Base-by-base conservation (phyloP, 2,888 invertebrate genomes). In the Amphimallon solstitiale region DNA sequence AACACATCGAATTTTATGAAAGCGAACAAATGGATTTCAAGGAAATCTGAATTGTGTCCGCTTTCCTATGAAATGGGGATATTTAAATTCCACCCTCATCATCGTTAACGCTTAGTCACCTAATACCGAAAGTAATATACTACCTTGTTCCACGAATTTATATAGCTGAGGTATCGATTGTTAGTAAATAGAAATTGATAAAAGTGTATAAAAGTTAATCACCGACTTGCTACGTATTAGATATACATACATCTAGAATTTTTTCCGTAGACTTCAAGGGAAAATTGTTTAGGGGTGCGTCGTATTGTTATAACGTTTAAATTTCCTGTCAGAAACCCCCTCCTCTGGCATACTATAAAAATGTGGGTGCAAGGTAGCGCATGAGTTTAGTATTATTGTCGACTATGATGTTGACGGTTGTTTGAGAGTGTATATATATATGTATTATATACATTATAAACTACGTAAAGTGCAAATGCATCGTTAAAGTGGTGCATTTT, bases 261-360 rank as follows among this genome's bases (percentile, higher is more conserved):
- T 29, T 23, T 29, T 21, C 23, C 48, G 17, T 23, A 43, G 61
- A 51, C 34, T 35, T 54, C 54, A 46, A 62, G 68, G 68, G 65
- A 70, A 66, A 64, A 45, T 68, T 51, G 34, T 37, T 66, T 71
- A 66, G 66, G 63, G 64, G 67, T 69, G 56, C 63, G 54, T 68
- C 65, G 65, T 67, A 66, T 65, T 51, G 10, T 12, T 51, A 51
- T 64, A 43, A 65, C 66, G 65, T 63, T 70, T 60, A 66, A 48
- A 71, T 70, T 73, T 74, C 75, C 72, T 72, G 72, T 73, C 71
- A 72, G 63, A 67, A 68, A 69, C 70, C 77, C 75, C 76, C 76
- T 72, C 75, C 74, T 69, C 72, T 67, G 63, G 23, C 54, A 65
- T 70, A 73, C 71, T 77, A 76, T 78, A 78, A 79, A 77, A 78